phyloP scores from a whole-genome alignment of 64 coral and sea anemone species.

The Montipora capricornis region DNA sequence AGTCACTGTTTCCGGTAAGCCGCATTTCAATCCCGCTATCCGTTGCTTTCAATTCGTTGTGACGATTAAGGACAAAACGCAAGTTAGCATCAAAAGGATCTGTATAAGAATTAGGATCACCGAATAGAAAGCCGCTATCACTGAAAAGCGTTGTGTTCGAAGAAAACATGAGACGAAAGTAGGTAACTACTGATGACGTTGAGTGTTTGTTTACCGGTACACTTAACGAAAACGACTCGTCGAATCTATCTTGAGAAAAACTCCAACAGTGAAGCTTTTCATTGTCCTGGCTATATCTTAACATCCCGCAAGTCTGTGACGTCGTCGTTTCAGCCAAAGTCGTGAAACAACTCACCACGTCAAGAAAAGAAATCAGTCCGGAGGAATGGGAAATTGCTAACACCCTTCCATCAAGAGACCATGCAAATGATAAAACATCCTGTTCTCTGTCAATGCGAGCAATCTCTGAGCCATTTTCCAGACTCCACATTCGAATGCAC shows the following conservation, averaged over 20 bases:
- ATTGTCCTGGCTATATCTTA: not conserved
- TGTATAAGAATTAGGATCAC: not conserved
- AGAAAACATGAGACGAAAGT: not conserved
- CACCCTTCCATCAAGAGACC: constrained; percentile 7
- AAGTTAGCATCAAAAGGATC: not conserved
- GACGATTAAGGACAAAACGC: not conserved
- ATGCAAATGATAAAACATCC: constrained; percentile 30
- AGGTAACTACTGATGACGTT: not conserved
- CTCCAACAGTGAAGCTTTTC: not conserved
- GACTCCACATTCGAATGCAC: constrained; percentile 12
- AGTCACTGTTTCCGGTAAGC: not conserved
- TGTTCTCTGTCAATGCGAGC: not conserved
- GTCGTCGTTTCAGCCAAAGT: not conserved
- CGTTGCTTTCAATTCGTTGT: not conserved
- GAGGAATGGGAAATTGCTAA: constrained; percentile 16
- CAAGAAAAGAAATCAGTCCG: not conserved
- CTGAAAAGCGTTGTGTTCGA: not conserved
- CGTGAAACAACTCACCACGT: not conserved
- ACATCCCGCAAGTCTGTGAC: not conserved
- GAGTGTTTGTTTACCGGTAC: not conserved
- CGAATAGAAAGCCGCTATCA: not conserved
- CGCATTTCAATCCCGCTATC: not conserved
- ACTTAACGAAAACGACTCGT: not conserved
- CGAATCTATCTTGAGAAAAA: not conserved
- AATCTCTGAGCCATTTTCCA: constrained; percentile 13